Conservation (phyloP, 2,888 invertebrate species). For the Aporophyla nigra region DNA sequence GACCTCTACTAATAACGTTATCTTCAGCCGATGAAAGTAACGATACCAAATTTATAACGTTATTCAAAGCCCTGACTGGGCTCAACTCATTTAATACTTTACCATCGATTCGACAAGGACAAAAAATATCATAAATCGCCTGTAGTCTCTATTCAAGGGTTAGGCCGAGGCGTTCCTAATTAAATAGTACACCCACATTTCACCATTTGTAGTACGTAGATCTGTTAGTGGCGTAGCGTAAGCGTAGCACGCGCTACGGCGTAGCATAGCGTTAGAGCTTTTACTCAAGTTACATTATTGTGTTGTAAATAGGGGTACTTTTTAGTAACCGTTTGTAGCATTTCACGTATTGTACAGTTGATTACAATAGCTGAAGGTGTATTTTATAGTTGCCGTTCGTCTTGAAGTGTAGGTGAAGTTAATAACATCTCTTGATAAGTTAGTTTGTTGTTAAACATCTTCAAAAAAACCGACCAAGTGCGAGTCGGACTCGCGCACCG, state of each 20-base stretch:
- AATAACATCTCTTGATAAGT: neutral
- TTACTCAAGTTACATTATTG: neutral
- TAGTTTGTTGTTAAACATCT: no score
- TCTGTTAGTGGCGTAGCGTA: neutral
- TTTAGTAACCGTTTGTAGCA: neutral
- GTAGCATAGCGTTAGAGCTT: conserved; percentile 15
- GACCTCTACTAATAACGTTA: no score
- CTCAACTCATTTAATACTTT: neutral
- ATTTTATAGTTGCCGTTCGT: neutral
- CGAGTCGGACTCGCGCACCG: no score
- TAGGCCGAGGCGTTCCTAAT: neutral
- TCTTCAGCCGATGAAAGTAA: no score
- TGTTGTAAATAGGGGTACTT: neutral
- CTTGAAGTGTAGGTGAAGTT: neutral
- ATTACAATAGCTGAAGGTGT: neutral
- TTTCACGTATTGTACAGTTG: neutral
- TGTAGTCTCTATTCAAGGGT: neutral
- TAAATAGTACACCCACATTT: neutral
- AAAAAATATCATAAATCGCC: neutral
- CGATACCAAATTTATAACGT: no score
- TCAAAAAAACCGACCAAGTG: no score
- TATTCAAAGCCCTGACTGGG: no score
- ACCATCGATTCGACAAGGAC: neutral
- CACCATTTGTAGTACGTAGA: neutral
- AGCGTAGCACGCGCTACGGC: conserved; percentile 14